Conservation (phyloP, 2,888 invertebrate genomes). For the Aradus depressus region DNA sequence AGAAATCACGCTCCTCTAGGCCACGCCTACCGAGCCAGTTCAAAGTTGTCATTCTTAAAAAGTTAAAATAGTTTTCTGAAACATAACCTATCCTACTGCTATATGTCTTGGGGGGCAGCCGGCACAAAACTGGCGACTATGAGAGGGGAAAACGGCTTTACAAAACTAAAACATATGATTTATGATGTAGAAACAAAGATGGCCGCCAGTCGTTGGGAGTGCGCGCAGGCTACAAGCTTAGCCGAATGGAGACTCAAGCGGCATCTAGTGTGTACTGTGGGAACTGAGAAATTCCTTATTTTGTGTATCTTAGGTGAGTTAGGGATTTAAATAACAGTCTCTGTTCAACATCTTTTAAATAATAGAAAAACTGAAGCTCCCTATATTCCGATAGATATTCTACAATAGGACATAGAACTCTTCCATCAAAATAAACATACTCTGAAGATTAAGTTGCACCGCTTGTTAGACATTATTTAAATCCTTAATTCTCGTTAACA, state of each 20-base stretch:
- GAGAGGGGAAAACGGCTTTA: conserved; percentile 16
- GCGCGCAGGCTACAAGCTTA: conserved; percentile 16
- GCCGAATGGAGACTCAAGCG: conserved; percentile 13
- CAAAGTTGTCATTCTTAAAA: conserved; percentile 3
- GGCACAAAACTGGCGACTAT: background rate
- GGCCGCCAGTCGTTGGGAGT: conserved; percentile 20
- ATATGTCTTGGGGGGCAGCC: background rate
- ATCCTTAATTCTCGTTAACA: no score
- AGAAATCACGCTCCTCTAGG: conserved; percentile 16
- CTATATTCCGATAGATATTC: no score
- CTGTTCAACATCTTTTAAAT: no score
- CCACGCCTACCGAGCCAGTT: conserved; percentile 20
- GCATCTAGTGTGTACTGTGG: conserved; percentile 12
- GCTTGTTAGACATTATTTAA: no score
- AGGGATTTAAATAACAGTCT: no score
- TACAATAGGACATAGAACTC: no score
- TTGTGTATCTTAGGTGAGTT: no score
- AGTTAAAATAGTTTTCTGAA: background rate
- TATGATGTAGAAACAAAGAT: conserved; percentile 23
- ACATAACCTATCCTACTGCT: background rate
- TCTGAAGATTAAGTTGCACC: no score
- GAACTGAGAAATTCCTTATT: no score
- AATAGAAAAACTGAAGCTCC: no score
- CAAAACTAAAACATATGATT: conserved; percentile 22
- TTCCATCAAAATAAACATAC: no score